Conservation (phyloP, 2,888 invertebrate genomes). For the Cerceris rybyensis region DNA sequence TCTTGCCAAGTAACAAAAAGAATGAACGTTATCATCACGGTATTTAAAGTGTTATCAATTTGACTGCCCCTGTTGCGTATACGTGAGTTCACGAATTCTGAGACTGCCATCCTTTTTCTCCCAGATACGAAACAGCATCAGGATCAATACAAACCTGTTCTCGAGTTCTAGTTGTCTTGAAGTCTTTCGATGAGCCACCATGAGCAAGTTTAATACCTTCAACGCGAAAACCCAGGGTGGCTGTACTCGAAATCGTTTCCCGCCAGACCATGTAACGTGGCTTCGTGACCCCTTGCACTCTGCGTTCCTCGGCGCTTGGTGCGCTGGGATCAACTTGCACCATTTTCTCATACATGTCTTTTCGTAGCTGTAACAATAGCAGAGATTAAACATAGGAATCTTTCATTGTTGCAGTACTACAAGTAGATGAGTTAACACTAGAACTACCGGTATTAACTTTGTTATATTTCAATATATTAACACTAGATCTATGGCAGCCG, state of each 20-base stretch:
- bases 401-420: not conserved
- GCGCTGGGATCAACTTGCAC: slow-evolving; percentile 95
- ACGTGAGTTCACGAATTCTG: too few species aligned
- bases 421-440: too few species aligned
- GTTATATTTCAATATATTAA: too few species aligned
- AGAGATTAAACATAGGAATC: not conserved
- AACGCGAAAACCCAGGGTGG: slow-evolving; percentile 97
- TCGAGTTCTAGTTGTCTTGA: slow-evolving; percentile 94
- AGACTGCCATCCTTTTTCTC: not conserved
- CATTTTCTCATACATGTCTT: slow-evolving; percentile 99
- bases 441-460: too few species aligned
- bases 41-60: too few species aligned
- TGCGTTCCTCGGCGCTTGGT: slow-evolving; percentile 94
- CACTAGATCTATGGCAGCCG: too few species aligned
- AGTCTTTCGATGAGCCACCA: slow-evolving; percentile 96
- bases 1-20: too few species aligned
- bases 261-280: slow-evolving; percentile 98
- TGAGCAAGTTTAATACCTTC: slow-evolving; percentile 96
- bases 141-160: slow-evolving; percentile 84
- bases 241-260: slow-evolving; percentile 98
- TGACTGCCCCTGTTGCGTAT: too few species aligned
- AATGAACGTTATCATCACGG: too few species aligned
- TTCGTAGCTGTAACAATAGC: slow-evolving; percentile 70
- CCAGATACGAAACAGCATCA: not conserved
- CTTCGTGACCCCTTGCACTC: slow-evolving; percentile 95